Evolutionary conservation across 2,888 invertebrate species (phyloP), one percentile per base, ranked within the genome.

Genomic region (Plebejus melissa): DNA sequence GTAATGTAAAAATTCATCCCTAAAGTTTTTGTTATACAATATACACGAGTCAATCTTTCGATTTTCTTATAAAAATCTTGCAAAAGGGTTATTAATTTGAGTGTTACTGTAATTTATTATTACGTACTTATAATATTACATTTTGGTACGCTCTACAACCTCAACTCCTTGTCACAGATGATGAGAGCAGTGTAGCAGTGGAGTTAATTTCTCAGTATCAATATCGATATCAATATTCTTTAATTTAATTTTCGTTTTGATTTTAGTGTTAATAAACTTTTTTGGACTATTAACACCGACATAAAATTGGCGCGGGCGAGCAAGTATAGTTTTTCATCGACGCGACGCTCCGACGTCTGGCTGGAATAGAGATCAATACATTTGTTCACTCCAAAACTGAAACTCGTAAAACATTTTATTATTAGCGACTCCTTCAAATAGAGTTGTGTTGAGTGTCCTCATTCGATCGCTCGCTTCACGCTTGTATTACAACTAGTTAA

Each of bases 311-410:
- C 50, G 50, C 41, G 57, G 6, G 38, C n/a, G 28, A 41, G 60
- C 88, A 89, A 87, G 85, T 84, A 87, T 89, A 89, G 89, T 89
- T 90, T 90, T 91, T 88, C 87, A 85, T 86, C 83, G 88, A 83
- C 89, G 87, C 89, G 86, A 71, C 71, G 72, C 89, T 86, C 41
- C 71, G 54, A 82, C 84, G 91, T 90, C 90, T 90, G 83, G 88
- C 85, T 79, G 82, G 80, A 83, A 83, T 79, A 79, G 81, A 84
- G 88, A 90, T 92, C 92, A 88, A 91, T 92, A 88, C 76, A 79
- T 82, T 78, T 82, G 85, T 85, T 85, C 87, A 86, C 83, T 83
- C 82, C 81, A 81, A 84, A 83, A 50, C 60, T 28, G 72, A 9
- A 32, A 72, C 50, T 72, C 72, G 72, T 72, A 54, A 70, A 46